phyloP scores from a whole-genome alignment of 2,797 vertebrate species.

The Coregonus ussuriensis region DNA sequence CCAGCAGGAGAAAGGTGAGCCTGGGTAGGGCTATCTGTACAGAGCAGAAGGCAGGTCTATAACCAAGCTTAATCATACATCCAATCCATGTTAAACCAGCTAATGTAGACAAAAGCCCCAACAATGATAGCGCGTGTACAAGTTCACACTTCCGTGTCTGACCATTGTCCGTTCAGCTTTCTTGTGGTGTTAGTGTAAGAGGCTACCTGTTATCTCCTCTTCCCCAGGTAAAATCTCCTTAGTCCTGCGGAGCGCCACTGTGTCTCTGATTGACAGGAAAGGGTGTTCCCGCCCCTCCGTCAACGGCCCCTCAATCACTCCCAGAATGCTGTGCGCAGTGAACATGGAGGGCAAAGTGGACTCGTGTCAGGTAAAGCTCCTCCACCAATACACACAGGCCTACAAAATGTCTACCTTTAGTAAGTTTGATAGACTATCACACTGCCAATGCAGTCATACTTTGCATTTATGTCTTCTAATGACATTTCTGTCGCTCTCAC shows the following conservation, averaged over 20 bases:
- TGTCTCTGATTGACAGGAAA: conserved; percentile 61
- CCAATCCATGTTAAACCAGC: no score
- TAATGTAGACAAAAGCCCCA: no score
- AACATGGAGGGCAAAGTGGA: conserved; percentile 77
- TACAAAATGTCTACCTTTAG: neutral
- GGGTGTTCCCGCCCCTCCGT: conserved; percentile 72
- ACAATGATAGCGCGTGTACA: neutral
- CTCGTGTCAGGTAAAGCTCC: conserved; percentile 84
- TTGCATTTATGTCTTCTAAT: neutral
- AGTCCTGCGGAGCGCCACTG: conserved; percentile 77
- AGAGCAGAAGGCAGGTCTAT: neutral
- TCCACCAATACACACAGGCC: neutral
- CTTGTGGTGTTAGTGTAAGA: neutral
- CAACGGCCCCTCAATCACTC: conserved; percentile 75
- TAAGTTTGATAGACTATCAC: neutral
- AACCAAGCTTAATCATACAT: neutral
- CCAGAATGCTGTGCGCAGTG: conserved; percentile 88
- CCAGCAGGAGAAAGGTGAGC: conserved; percentile 73
- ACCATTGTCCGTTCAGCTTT: neutral
- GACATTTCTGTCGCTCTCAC: neutral
- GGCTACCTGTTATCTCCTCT: no score
- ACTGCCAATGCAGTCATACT: neutral
- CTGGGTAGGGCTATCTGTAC: neutral
- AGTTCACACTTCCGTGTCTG: neutral
- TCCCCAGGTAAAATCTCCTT: conserved; percentile 67